Conservation (phyloP, 2,113 vertebrate species). For the Percina caprodes region DNA sequence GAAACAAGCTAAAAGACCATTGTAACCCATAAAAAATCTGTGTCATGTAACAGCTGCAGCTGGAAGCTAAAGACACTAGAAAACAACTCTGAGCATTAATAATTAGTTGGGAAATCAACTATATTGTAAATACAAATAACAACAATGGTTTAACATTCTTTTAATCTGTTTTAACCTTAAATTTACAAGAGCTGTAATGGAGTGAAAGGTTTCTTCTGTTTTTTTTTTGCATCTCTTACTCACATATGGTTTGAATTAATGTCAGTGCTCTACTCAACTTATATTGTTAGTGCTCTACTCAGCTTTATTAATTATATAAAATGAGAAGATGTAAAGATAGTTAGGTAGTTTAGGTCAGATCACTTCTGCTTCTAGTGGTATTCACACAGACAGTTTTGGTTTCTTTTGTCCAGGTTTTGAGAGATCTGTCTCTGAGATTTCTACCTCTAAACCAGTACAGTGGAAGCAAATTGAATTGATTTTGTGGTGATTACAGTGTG, state of each 20-base stretch:
- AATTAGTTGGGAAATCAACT: conserved; percentile 1
- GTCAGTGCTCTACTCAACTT: neutral
- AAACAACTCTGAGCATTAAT: neutral
- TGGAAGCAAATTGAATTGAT: neutral
- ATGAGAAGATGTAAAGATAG: neutral
- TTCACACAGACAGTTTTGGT: neutral
- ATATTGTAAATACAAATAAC: neutral
- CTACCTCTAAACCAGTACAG: neutral
- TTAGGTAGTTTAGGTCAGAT: neutral
- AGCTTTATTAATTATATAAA: conserved; percentile 1
- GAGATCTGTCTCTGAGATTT: neutral
- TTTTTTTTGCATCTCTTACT: neutral
- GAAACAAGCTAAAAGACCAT: conserved; percentile 5
- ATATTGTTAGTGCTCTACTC: neutral
- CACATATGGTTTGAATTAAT: conserved; percentile 27
- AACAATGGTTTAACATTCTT: neutral
- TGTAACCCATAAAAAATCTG: conserved; percentile 11
- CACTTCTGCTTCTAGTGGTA: too few relatives aligned
- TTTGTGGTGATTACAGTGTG: neutral
- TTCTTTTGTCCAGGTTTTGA: neutral
- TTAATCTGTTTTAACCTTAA: neutral
- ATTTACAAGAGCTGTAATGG: neutral
- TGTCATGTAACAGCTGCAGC: conserved; percentile 41
- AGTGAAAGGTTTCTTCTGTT: neutral
- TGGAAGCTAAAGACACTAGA: conserved; percentile 16